phyloP scores from a whole-genome alignment of 2,113 vertebrate species.

The Leucoraja erinaceus region DNA sequence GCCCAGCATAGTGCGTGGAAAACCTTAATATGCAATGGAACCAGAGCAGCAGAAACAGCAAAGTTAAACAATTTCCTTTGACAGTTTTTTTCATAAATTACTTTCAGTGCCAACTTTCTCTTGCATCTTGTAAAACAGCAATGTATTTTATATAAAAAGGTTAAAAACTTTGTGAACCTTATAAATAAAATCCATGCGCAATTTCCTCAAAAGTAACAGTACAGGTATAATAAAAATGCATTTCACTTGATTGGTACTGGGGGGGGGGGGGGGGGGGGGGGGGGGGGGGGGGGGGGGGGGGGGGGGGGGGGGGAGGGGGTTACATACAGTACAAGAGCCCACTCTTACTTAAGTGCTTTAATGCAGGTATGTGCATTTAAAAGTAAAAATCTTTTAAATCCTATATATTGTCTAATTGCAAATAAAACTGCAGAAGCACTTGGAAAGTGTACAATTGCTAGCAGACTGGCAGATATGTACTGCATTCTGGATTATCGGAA shows the following conservation, averaged over 20 bases:
- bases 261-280: neutral
- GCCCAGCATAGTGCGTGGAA: neutral
- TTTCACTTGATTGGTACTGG: neutral
- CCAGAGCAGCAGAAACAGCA: neutral
- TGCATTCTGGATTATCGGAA: neutral
- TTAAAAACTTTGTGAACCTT: neutral
- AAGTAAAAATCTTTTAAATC: neutral
- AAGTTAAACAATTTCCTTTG: neutral
- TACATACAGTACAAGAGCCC: neutral
- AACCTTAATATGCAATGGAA: neutral
- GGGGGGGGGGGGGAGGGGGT: neutral
- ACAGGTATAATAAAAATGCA: conserved; percentile 34
- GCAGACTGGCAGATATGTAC: neutral
- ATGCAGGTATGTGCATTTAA: conserved; percentile 5
- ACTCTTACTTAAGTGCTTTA: neutral
- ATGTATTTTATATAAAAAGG: conserved; percentile 1
- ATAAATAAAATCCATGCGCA: neutral
- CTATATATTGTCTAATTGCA: neutral
- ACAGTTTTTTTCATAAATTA: neutral
- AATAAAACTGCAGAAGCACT: neutral
- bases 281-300: neutral
- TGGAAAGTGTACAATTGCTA: neutral
- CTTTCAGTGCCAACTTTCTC: neutral
- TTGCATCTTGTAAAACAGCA: neutral
- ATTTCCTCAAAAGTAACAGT: conserved; percentile 22